Evolutionary conservation across 2,888 invertebrate genomes (phyloP), one percentile per base, ranked within the genome.

Genomic region (Xylophagus ater): DNA sequence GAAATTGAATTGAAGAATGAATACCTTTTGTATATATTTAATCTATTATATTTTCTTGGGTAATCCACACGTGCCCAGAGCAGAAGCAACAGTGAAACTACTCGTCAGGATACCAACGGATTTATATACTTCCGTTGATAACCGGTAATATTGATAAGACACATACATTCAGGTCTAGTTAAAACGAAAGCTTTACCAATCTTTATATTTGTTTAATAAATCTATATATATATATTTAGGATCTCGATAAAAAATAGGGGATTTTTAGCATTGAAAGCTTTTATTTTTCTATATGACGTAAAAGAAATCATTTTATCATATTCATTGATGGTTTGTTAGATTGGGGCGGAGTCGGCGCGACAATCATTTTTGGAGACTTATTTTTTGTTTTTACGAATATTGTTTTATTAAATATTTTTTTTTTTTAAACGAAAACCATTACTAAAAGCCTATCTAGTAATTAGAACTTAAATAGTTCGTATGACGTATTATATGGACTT

Each of bases 21-120:
- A n/a, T n/a, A n/a, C n/a, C n/a, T n/a, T n/a, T n/a, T n/a, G n/a
- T n/a, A n/a, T n/a, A n/a, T n/a, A n/a, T n/a, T n/a, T n/a, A n/a
- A n/a, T n/a, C n/a, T n/a, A n/a, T n/a, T n/a, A n/a, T n/a, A n/a
- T n/a, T n/a, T 12, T 17, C n/a, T 12, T 9, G 15, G 9, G 4
- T n/a, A 18, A 42, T 40, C 44, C 45, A 42, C 42, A 42, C 45
- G 45, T 45, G 31, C 34, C 40, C 31, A 35, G 35, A 18, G 34
- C 40, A 37, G 23, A 45, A 37, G 37, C 42, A 45, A 45, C 45
- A 45, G 37, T 45, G 45, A 35, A 45, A 45, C 45, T 45, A 37
- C 5, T 21, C 23, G 14, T 14, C 12, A 31, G 31, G 23, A 40
- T 33, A 23, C 42, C 13, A 8, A 34, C 26, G 35, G 37, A 45